Evolutionary conservation across 2,797 vertebrate species (phyloP), one percentile per base, ranked within the genome.

Genomic region (Cyprinella venusta): DNA sequence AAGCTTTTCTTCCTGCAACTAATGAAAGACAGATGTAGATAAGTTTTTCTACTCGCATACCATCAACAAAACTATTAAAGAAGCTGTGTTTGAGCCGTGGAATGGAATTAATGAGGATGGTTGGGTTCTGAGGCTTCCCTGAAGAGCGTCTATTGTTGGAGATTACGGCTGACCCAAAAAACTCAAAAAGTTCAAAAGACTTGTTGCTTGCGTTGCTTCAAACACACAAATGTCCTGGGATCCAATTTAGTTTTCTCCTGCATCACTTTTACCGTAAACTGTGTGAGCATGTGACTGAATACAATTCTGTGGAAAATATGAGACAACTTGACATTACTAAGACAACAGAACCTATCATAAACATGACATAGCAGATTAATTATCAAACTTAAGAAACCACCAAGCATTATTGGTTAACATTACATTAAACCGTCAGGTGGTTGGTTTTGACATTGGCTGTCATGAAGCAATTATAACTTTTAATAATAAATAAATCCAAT

Each of bases 161-260:
- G 74, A 80, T 81, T 65, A 82, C 36, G 30, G 75, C n/a, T 33
- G 79, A 80, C 80, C 82, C 67, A 88, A 88, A 88, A 88, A 91
- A 90, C 80, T 81, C 80, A n/a, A 90, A 78, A 85, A 82, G 81
- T 85, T 80, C 87, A 84, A 76, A 59, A 38, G 50, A 89, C 91
- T 92, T 92, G 90, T 92, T 92, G 91, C 88, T 87, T 91, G 89
- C 71, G 54, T 65, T 82, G 90, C 88, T 94, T 93, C 88, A 93
- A 93, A 94, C 90, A 89, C 76, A 38, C 76, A 90, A 91, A 74
- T 87, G 88, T 92, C 92, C 89, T 90, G 92, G 91, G 92, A 94
- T 88, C 89, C 88, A 91, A 93, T 93, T 94, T 94, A 89, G 87
- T 79, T 83, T 85, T 85, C 90, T 89, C 84, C 59, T 33, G 88